Percentiles rank a stretch among this genome's conserved stretches.
Evolutionary conservation across 1,140 invertebrate genomes (phyloP).

Genomic region (Calliopsis andreniformis): DNA sequence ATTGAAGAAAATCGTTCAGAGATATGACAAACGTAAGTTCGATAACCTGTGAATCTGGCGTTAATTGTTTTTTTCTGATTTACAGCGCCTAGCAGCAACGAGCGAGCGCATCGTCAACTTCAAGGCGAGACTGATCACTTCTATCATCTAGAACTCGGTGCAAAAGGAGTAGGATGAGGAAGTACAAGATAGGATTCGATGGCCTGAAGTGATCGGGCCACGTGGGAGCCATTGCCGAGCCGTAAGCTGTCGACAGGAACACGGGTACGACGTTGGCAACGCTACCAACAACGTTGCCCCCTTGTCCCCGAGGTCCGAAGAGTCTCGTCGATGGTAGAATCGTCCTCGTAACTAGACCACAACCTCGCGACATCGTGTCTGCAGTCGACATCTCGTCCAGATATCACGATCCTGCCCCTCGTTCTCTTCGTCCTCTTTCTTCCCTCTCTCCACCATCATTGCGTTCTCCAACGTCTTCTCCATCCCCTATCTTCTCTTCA

Average conservation of each 20-base stretch:
- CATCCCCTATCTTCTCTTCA: background rate
- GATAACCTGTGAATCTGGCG: too few relatives aligned
- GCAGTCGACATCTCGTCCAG: background rate
- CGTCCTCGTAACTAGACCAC: constrained; percentile 39
- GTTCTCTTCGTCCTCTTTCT: constrained; percentile 16
- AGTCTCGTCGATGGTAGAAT: constrained; percentile 56
- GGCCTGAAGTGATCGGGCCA: constrained; percentile 25
- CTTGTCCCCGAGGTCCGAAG: constrained; percentile 78
- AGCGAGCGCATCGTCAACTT: constrained; percentile 94
- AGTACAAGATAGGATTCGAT: constrained; percentile 47
- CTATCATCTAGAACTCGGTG: constrained; percentile 86
- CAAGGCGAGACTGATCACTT: constrained; percentile 93
- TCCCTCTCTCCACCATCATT: background rate
- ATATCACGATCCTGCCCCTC: constrained; percentile 2
- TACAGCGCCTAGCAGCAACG: constrained; percentile 90
- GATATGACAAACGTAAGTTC: too few relatives aligned
- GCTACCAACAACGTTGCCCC: constrained; percentile 68
- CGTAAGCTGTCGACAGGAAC: constrained; percentile 64
- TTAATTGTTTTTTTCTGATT: constrained; percentile 47
- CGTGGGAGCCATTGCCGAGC: constrained; percentile 47
- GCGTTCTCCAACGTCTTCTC: constrained; percentile 14
- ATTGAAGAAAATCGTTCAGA: background rate
- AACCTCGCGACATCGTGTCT: constrained; percentile 32
- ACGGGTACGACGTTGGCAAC: constrained; percentile 77
- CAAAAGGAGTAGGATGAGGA: constrained; percentile 46